phyloP scores from a whole-genome alignment of 2,797 vertebrate species.

The Cottoperca gobio region DNA sequence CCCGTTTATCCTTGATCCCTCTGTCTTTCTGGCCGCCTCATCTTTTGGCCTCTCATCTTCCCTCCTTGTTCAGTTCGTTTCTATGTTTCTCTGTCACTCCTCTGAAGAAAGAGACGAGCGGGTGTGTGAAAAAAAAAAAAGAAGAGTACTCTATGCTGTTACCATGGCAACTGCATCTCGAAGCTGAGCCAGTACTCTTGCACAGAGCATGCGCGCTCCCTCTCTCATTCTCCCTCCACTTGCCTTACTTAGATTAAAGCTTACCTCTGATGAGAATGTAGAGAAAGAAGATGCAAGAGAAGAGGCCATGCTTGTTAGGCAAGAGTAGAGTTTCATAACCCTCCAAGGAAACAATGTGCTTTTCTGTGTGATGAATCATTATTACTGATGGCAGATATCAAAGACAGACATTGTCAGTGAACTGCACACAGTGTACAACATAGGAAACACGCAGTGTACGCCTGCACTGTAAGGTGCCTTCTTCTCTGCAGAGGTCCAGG shows the following conservation, averaged over 20 bases:
- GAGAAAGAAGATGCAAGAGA: slow-evolving; percentile 44
- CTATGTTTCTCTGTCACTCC: slow-evolving; percentile 48
- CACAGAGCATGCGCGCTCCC: slow-evolving; percentile 47
- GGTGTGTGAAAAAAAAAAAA: slow-evolving; percentile 37
- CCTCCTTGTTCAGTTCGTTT: slow-evolving; percentile 35
- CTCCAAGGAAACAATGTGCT: slow-evolving; percentile 42
- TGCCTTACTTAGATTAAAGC: slow-evolving; percentile 73
- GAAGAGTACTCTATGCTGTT: slow-evolving; percentile 76
- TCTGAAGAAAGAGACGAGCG: slow-evolving; percentile 51
- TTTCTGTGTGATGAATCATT: slow-evolving; percentile 66
- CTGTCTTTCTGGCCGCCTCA: slow-evolving; percentile 26
- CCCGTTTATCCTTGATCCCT: slow-evolving; percentile 45
- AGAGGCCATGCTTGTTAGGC: slow-evolving; percentile 43
- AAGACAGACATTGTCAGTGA: slow-evolving; percentile 52
- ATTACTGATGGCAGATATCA: slow-evolving; percentile 65
- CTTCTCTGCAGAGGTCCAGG: slow-evolving; percentile 38
- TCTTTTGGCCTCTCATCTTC: slow-evolving; percentile 52
- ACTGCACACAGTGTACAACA: slow-evolving; percentile 39
- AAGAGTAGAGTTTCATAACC: slow-evolving; percentile 52
- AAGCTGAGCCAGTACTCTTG: slow-evolving; percentile 73
- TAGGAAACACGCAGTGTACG: slow-evolving; percentile 35
- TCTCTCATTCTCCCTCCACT: slow-evolving; percentile 50
- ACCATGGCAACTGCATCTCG: slow-evolving; percentile 85
- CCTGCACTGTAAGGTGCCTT: slow-evolving; percentile 25
- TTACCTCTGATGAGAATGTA: slow-evolving; percentile 61